A percentile compares a stretch with the other conserved stretches of the same genome.
Conservation (phyloP, 2,888 invertebrate species). For the Diarsia brunnea region DNA sequence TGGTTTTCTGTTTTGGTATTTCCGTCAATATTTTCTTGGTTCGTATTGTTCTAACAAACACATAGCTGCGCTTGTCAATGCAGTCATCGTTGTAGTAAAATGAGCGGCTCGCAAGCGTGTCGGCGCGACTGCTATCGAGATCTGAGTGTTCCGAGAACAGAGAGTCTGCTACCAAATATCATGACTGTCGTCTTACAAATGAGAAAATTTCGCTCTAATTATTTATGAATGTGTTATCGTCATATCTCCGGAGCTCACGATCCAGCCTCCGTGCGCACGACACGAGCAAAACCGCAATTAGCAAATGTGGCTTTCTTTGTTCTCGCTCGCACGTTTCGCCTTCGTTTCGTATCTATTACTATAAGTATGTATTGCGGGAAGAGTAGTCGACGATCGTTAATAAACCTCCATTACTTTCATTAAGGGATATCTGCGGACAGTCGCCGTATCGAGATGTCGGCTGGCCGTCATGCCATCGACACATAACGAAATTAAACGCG, state of each 20-base stretch:
- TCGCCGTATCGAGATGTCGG: slow-evolving; percentile 88
- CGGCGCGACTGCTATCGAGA: slow-evolving; percentile 86
- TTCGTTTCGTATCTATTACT: slow-evolving; percentile 85
- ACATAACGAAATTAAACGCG: slow-evolving; percentile 89
- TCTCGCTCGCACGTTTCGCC: slow-evolving; percentile 88
- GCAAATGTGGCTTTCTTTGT: slow-evolving; percentile 91
- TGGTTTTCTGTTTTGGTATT: background rate
- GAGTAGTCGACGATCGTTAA: slow-evolving; percentile 87
- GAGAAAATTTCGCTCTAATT: slow-evolving; percentile 91
- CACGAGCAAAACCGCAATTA: slow-evolving; percentile 90
- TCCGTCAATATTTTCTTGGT: slow-evolving; percentile 3
- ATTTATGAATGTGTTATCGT: slow-evolving; percentile 91
- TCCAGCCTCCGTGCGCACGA: slow-evolving; percentile 89
- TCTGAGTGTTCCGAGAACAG: slow-evolving; percentile 87
- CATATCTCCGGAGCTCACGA: slow-evolving; percentile 90
- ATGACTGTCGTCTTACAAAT: slow-evolving; percentile 90
- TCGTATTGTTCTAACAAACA: slow-evolving; percentile 19
- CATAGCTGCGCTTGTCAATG: slow-evolving; percentile 66
- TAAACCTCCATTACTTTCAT: slow-evolving; percentile 91
- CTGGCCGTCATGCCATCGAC: slow-evolving; percentile 87
- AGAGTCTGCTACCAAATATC: slow-evolving; percentile 89
- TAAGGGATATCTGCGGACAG: slow-evolving; percentile 89
- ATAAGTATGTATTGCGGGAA: slow-evolving; percentile 81
- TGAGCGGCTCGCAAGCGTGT: slow-evolving; percentile 86
- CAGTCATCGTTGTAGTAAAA: slow-evolving; percentile 78